A percentile compares a stretch with the other conserved stretches of the same genome.
Evolutionary conservation across 2,797 vertebrate species (phyloP).

Genomic region (Tokudaia muenninki): DNA sequence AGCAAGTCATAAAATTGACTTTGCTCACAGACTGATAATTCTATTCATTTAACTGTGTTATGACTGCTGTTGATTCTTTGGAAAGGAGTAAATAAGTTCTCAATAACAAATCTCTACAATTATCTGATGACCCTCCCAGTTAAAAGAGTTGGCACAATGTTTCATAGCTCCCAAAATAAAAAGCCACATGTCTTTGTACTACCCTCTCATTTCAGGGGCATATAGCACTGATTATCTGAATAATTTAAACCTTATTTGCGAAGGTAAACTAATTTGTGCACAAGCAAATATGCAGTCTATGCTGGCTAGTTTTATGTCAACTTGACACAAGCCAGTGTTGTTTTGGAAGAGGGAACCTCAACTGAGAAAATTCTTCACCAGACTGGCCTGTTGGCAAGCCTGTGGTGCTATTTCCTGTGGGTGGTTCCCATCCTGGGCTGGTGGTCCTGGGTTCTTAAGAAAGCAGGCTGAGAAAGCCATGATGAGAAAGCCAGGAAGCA

Average conservation of each 20-base stretch:
- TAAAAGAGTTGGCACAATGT: not conserved
- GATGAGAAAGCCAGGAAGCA: not conserved
- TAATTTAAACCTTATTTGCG: constrained; percentile 30
- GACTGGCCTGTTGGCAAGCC: not conserved
- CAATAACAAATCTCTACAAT: constrained; percentile 42
- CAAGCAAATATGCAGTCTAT: constrained; percentile 25
- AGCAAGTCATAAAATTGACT: constrained; percentile 56
- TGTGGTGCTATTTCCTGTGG: not conserved
- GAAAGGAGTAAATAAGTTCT: constrained; percentile 27
- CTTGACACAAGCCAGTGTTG: not conserved
- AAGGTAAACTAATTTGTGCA: constrained; percentile 42
- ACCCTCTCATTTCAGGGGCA: not conserved
- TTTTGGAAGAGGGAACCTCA: not conserved
- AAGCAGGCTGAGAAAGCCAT: not conserved
- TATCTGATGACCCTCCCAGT: constrained; percentile 42
- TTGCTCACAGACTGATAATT: constrained; percentile 53
- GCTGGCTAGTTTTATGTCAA: not conserved
- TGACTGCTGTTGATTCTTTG: constrained; percentile 31
- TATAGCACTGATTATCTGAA: not conserved
- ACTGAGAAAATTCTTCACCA: not conserved
- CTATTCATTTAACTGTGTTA: constrained; percentile 61
- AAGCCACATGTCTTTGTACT: not conserved
- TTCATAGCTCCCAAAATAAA: constrained; percentile 29
- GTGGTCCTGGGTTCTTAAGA: not conserved
- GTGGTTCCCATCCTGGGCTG: not conserved